phyloP scores from a whole-genome alignment of 1,140 invertebrate genomes.

The Brachionus plicatilis region DNA sequence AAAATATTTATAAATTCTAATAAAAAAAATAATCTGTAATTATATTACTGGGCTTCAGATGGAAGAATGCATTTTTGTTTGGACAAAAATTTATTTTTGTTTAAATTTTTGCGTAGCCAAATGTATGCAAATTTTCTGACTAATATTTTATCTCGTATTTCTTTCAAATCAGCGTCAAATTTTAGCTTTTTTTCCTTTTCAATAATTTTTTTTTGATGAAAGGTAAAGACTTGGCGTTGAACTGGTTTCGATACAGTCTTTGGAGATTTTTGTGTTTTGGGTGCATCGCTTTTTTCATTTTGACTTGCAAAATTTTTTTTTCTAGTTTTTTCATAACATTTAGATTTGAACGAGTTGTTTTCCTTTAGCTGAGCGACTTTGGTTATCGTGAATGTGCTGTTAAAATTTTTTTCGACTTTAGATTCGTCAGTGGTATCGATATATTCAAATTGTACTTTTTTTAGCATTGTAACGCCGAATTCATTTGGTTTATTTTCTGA shows the following conservation, averaged over 20 bases:
- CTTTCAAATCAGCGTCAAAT: neutral
- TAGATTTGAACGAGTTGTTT: neutral
- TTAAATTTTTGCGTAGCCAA: neutral
- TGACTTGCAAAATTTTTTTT: neutral
- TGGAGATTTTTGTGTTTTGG: neutral
- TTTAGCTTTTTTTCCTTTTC: neutral
- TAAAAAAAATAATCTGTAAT: neutral
- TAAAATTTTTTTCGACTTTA: neutral
- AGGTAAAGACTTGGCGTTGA: neutral
- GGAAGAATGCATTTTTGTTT: neutral
- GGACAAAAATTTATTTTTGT: neutral
- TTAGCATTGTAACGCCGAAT: neutral
- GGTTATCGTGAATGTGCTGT: neutral
- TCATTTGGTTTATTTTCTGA: neutral
- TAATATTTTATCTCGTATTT: conserved; percentile 5
- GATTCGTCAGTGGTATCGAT: neutral
- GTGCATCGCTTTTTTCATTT: neutral
- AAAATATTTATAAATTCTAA: neutral
- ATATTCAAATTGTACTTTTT: conserved; percentile 11
- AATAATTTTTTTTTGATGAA: conserved; percentile 5
- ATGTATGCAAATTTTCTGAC: conserved; percentile 8
- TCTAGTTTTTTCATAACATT: neutral
- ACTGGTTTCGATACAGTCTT: neutral
- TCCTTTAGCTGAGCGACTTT: neutral
- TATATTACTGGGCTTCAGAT: conserved; percentile 9